Base-by-base conservation (phyloP, 2,888 invertebrate genomes). In the Gisinianus flammeolus region DNA sequence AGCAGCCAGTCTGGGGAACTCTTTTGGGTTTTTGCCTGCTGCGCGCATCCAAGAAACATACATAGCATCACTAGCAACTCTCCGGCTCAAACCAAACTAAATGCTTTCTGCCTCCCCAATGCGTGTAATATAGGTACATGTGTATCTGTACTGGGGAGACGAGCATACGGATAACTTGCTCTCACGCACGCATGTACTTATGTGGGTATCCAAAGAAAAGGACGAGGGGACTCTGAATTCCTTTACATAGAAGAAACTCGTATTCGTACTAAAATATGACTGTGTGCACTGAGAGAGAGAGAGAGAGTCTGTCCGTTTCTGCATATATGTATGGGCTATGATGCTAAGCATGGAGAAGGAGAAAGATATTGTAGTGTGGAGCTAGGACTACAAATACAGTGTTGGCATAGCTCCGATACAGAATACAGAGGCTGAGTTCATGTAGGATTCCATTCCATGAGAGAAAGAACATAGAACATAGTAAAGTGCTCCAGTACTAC, bases 1-100 rank as follows among this genome's bases (percentile, higher is more conserved):
- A 56, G n/a, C n/a, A n/a, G n/a, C n/a, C 5, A 56, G 56, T 22
- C 56, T 56, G 56, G 56, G 56, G 56, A 56, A 56, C 19, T n/a
- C 56, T 56, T 56, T 56, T 56, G 56, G 16, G 19, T 56, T 56
- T 56, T 22, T 56, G 5, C 56, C 56, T 56, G 19, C n/a, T 56
- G 19, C 56, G 56, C 56, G 56, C 56, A 56, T n/a, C n/a, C n/a
- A n/a, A n/a, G n/a, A n/a, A n/a, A n/a, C n/a, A n/a, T n/a, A n/a
- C n/a, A n/a, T n/a, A n/a, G n/a, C n/a, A n/a, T n/a, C n/a, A n/a
- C n/a, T n/a, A n/a, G n/a, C n/a, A n/a, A n/a, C n/a, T n/a, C n/a
- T n/a, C n/a, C n/a, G n/a, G n/a, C n/a, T n/a, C n/a, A n/a, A n/a
- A n/a, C n/a, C n/a, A n/a, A n/a, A n/a, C n/a, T n/a, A n/a, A n/a